Base-by-base conservation (phyloP, 2,888 invertebrate species). In the Eulithis prunata region DNA sequence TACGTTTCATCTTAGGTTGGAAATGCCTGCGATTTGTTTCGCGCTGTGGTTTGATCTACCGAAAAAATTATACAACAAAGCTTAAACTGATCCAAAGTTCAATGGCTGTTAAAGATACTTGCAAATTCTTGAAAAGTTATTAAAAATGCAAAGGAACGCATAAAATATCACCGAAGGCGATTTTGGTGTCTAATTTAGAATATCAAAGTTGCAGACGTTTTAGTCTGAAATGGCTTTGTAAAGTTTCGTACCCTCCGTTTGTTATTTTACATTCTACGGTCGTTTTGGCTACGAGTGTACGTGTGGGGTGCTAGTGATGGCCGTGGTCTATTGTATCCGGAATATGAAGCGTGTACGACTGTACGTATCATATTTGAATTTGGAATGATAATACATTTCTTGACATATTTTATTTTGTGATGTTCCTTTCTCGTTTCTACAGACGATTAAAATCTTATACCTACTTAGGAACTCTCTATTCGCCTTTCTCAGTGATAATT, bases 131-230 rank as follows among this genome's bases (percentile, higher is more conserved):
- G 32, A 32, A 47, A 61, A 21, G 21, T 21, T 41, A 12, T 64
- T 12, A 43, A 49, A 62, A 47, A 57, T 57, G 46, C 56, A 61
- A 53, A 49, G 41, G n/a, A 38, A 36, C 38, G 53, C 21, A 21
- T 53, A 47, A 57, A 57, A 21, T 49, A 47, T 32, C 8, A 46
- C 21, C 36, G 54, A 68, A 68, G 69, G 68, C 62, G 62, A 71
- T 70, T 69, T 65, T 52, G 60, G 60, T 62, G 70, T 61, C 62
- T 70, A 73, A 77, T 78, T 78, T 75, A 70, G 73, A 75, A 77
- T 73, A 71, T 74, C 68, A 71, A 71, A 71, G 72, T 71, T 63
- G 65, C 67, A 72, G 65, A 59, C 57, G 57, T 59, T 67, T 63
- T 61, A 59, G 43, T n/a, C 53, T 32, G 57, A 62, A 57, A 62